Conservation (phyloP, 2,888 invertebrate genomes). For the Apotomis betuletana region DNA sequence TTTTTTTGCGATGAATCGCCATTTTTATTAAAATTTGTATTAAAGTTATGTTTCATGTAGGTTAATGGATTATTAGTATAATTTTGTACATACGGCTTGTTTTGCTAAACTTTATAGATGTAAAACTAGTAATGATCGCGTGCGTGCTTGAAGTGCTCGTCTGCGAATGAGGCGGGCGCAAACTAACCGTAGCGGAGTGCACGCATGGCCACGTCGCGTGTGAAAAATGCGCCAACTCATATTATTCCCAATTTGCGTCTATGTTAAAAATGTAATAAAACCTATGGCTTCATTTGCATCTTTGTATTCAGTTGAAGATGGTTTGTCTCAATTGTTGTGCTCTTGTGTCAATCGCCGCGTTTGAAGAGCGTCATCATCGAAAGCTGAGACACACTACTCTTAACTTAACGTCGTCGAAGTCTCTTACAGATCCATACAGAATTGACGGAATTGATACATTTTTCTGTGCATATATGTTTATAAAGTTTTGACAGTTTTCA, state of each 20-base stretch:
- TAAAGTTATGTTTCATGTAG: background rate
- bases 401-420: no score
- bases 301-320: background rate
- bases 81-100: background rate
- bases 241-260: constrained; percentile 71
- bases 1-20: no score
- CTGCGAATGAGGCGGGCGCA: constrained; percentile 61
- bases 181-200: constrained; percentile 74
- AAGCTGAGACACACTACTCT: no score
- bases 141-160: constrained; percentile 63
- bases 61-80: background rate
- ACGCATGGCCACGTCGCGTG: constrained; percentile 76
- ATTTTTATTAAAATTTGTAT: background rate
- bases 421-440: no score
- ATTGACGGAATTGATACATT: no score
- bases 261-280: constrained; percentile 46
- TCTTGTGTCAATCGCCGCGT: no score
- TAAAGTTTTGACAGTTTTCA: no score
- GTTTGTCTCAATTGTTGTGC: no score
- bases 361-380: no score
- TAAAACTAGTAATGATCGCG: constrained; percentile 46
- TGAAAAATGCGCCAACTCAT: constrained; percentile 69
- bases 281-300: background rate
- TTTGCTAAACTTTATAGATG: constrained; percentile 9
- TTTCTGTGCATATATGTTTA: no score